phyloP scores from a whole-genome alignment of 2,888 invertebrate species.

The Parnassius smintheus region DNA sequence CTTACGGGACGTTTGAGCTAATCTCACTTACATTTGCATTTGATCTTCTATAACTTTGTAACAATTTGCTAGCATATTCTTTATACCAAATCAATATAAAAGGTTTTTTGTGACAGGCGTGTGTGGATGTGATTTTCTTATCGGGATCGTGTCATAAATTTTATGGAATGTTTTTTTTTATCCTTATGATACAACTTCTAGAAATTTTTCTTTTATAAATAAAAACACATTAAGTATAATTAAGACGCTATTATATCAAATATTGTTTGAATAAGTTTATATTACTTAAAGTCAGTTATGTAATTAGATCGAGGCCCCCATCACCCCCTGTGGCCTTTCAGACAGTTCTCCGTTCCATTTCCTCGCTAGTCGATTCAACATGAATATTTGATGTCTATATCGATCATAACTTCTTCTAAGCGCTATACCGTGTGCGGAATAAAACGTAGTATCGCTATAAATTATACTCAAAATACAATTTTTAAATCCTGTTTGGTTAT shows the following conservation, averaged over 20 bases:
- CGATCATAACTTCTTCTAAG: constrained; percentile 76
- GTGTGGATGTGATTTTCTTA: no score
- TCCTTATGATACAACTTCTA: no score
- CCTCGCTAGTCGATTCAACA: constrained; percentile 58
- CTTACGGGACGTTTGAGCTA: constrained; percentile 45
- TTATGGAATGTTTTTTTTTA: no score
- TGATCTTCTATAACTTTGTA: constrained; percentile 26
- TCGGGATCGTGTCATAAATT: no score
- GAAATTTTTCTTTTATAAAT: no score
- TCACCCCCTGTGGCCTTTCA: constrained; percentile 68
- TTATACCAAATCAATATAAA: no score
- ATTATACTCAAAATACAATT: no score
- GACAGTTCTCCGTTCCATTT: constrained; percentile 70
- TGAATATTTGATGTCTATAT: constrained; percentile 78
- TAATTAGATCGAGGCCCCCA: constrained; percentile 55
- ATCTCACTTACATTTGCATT: constrained; percentile 38
- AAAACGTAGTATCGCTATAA: background rate
- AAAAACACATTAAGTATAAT: background rate
- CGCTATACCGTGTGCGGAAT: constrained; percentile 36
- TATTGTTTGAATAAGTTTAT: constrained; percentile 30
- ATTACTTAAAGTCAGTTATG: constrained; percentile 44
- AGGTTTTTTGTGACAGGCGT: no score
- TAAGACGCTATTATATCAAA: background rate
- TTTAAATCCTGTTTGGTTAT: no score
- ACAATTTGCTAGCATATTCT: background rate